A percentile compares a stretch with the other conserved stretches of the same genome.
These are phyloP conservation scores for Nematopogon swammerdamellus DNA, from an alignment of 2,888 invertebrate genomes.

Conservation along the genomic window DNA sequence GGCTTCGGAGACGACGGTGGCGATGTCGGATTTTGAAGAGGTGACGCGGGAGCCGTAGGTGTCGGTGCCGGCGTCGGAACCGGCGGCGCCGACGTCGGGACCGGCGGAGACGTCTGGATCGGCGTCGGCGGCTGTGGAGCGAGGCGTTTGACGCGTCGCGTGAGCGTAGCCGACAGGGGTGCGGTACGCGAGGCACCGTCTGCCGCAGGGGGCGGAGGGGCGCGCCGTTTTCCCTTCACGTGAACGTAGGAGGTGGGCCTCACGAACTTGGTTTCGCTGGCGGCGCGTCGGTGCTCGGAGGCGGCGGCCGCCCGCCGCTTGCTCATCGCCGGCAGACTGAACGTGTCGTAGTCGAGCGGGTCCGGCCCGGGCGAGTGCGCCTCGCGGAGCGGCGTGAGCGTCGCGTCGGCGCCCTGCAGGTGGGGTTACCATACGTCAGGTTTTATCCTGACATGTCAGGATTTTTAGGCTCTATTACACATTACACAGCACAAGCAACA, in stretches of 20 bases:
- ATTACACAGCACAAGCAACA: too few relatives aligned
- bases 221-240: conserved; percentile 73
- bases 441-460: conserved; percentile 2
- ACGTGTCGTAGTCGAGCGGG: conserved; percentile 30
- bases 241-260: conserved; percentile 57
- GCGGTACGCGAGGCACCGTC: conserved; percentile 32
- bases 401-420: conserved; percentile 24
- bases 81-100: too few relatives aligned
- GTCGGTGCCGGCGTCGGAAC: too few relatives aligned
- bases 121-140: conserved; percentile 52
- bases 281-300: conserved; percentile 43
- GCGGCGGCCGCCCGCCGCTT: conserved; percentile 14
- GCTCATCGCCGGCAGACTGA: conserved; percentile 29
- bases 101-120: not conserved
- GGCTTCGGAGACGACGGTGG: too few relatives aligned
- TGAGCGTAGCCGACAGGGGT: conserved; percentile 23
- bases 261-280: conserved; percentile 60
- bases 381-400: not conserved
- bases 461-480: conserved; percentile 3
- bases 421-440: too few relatives aligned
- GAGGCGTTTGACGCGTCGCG: conserved; percentile 39
- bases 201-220: conserved; percentile 63
- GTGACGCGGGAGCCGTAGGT: too few relatives aligned
- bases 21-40: too few relatives aligned
- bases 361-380: conserved; percentile 8